Evolutionary conservation across 2,888 invertebrate genomes (phyloP), one percentile per base, ranked within the genome.

Genomic region (Dendrolimus houi): DNA sequence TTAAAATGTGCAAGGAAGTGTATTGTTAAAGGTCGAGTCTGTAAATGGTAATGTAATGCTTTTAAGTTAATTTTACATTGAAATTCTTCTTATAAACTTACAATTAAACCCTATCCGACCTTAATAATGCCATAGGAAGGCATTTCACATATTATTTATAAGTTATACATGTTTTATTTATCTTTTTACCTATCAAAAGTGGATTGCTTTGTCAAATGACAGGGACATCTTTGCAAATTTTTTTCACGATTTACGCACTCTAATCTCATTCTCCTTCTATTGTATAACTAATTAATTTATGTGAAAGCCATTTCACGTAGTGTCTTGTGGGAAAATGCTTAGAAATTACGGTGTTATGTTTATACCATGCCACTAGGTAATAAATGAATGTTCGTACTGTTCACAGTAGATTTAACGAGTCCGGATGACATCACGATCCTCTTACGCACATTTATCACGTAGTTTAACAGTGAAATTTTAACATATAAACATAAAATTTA

Each of bases 21-120:
- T 81, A 75, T 74, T 78, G 75, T 81, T 79, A 83, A 84, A 90
- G 87, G 87, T 87, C 85, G 83, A 71, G 70, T 76, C 81, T 74
- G 65, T 78, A 81, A 76, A 81, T 81, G 82, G 83, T 81, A 81
- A 82, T 77, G 75, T 72, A 71, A 67, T 68, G 47, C 66, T 70
- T 69, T 62, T 65, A 64, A 65, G 67, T 73, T 81, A 77, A 77
- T 79, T 83, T 79, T 74, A 72, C 71, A 62, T 75, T 64, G 67
- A 70, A 80, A 75, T 29, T 29, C 47, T 47, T 47, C 47, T 29
- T 47, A 47, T 47, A 47, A 12, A 47, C 9, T 10, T 47, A 10
- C 8, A 47, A 47, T 47, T 47, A 47, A 47, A 12, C 47, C 2
- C 47, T 47, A 47, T 47, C 54, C 9, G 12, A 40, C 40, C 12